A percentile compares a stretch with the other conserved stretches of the same genome.
Conservation (phyloP, 2,113 vertebrate genomes). For the Genyomyrus donnyi region DNA sequence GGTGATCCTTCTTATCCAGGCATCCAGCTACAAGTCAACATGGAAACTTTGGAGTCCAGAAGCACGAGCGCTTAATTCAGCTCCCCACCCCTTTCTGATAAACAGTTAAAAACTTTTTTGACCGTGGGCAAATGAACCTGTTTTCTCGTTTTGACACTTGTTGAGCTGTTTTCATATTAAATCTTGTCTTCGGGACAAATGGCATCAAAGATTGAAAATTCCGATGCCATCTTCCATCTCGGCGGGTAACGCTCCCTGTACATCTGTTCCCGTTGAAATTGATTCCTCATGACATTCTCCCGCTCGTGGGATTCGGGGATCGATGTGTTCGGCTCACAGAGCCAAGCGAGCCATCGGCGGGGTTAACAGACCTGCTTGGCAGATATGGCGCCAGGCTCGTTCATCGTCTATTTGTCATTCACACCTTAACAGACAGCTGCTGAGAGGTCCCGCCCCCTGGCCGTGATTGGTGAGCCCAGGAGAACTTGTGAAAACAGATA, state of each 20-base stretch:
- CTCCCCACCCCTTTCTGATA: not conserved
- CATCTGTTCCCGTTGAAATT: slow-evolving; percentile 12
- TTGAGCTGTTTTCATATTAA: slow-evolving; percentile 10
- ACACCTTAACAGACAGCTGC: not conserved
- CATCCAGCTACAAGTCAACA: not conserved
- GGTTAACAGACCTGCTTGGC: not conserved
- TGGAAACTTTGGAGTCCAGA: not conserved
- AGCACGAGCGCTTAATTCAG: not conserved
- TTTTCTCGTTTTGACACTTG: slow-evolving; percentile 16
- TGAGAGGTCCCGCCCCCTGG: not conserved
- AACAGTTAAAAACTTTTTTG: not conserved
- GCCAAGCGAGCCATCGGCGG: not conserved
- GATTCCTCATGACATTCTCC: slow-evolving; percentile 3
- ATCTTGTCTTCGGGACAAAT: slow-evolving; percentile 24
- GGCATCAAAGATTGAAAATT: slow-evolving; percentile 3
- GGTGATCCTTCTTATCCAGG: slow-evolving; percentile 25
- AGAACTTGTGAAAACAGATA: not conserved
- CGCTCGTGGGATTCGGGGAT: not conserved
- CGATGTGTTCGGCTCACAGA: not conserved
- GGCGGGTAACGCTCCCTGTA: slow-evolving; percentile 14
- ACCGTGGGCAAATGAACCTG: not conserved
- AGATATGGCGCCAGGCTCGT: not conserved
- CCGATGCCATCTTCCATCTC: slow-evolving; percentile 27
- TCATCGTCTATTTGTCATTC: not conserved
- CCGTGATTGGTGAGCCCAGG: not conserved